phyloP scores from a whole-genome alignment of 2,113 vertebrate genomes.

The Siniperca chuatsi region DNA sequence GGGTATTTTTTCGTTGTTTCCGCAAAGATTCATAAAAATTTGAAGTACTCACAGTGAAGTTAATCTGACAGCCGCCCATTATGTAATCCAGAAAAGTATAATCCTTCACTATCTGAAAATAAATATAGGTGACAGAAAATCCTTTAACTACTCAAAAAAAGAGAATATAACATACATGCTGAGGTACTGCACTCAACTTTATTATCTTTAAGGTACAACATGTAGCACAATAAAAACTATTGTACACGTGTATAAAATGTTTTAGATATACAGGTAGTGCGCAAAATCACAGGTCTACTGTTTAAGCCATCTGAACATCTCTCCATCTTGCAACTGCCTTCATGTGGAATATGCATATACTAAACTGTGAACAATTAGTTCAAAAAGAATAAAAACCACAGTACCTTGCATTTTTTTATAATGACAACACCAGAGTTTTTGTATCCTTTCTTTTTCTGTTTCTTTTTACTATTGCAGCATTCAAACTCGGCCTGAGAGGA shows the following conservation, averaged over 20 bases:
- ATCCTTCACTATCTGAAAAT: constrained; percentile 88
- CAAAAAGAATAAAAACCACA: not conserved
- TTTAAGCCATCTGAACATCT: not conserved
- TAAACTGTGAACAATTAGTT: not conserved
- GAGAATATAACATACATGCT: not conserved
- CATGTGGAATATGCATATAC: not conserved
- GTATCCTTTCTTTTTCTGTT: constrained; percentile 94
- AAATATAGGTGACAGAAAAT: not conserved
- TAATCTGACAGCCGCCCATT: constrained; percentile 98
- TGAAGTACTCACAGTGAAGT: constrained; percentile 93
- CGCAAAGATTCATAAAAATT: not conserved
- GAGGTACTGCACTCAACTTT: not conserved
- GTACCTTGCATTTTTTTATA: constrained; percentile 93
- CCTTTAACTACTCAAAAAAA: not conserved
- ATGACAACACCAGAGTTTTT: constrained; percentile 95
- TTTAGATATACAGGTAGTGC: not conserved
- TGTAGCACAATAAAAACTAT: not conserved
- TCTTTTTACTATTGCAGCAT: constrained; percentile 95
- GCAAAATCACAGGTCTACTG: too few relatives aligned
- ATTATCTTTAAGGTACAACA: not conserved
- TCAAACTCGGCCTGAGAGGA: constrained; percentile 91
- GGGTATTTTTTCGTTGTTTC: not conserved
- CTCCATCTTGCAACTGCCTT: not conserved
- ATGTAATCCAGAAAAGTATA: constrained; percentile 96
- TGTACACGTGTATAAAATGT: not conserved